Evolutionary conservation across 2,888 invertebrate species (phyloP).

Genomic region (Ormyrus rosae): DNA sequence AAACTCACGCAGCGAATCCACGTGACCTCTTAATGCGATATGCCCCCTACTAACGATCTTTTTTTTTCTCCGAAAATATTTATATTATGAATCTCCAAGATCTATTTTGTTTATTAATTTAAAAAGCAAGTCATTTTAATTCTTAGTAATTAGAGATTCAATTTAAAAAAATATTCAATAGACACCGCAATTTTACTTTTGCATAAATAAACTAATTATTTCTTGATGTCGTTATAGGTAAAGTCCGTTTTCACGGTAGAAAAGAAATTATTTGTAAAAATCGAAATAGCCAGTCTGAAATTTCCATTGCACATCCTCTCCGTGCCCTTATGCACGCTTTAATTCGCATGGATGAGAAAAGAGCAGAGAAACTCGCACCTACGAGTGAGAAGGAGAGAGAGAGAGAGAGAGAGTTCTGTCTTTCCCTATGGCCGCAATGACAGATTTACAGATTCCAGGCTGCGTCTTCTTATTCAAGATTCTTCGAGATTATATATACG

Average conservation of each 20-base stretch:
- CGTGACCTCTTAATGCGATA: background rate
- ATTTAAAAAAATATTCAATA: too few species aligned
- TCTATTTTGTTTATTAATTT: too few species aligned
- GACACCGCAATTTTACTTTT: background rate
- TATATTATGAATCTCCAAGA: background rate
- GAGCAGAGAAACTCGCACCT: background rate
- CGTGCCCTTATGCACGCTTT: background rate
- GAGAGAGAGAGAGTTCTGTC: constrained; percentile 1
- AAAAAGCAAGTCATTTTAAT: too few species aligned
- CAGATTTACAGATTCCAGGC: constrained; percentile 76
- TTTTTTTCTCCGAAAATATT: constrained; percentile 5
- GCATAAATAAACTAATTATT: too few species aligned
- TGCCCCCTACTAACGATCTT: constrained; percentile 1
- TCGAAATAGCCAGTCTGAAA: background rate
- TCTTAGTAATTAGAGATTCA: too few species aligned
- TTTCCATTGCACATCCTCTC: background rate
- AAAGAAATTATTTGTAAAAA: too few species aligned
- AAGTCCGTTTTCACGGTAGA: too few species aligned
- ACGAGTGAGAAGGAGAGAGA: background rate
- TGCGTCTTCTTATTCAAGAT: constrained; percentile 54
- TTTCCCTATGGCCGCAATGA: constrained; percentile 71
- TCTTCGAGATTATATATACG: constrained; percentile 25
- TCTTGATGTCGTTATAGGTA: too few species aligned
- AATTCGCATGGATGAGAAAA: background rate
- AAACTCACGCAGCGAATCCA: constrained; percentile 28